A percentile compares a stretch with the other conserved stretches of the same genome.
These are phyloP conservation scores for Sternotherus odoratus DNA, from an alignment of 2,797 vertebrate genomes.

Conservation along the genomic window DNA sequence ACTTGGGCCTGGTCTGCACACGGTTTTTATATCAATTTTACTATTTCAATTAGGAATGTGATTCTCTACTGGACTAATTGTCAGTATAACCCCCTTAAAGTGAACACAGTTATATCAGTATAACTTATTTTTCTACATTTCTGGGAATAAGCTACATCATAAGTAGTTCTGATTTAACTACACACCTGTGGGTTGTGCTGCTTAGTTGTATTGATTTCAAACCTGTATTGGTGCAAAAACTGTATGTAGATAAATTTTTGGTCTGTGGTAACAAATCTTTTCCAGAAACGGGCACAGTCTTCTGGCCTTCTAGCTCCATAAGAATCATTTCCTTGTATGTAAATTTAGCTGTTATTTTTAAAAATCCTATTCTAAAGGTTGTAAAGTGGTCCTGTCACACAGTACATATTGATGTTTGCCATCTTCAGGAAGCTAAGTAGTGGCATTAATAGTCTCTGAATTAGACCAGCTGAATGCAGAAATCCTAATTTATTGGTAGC, in stretches of 20 bases:
- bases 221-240: background rate
- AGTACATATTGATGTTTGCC: background rate
- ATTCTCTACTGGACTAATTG: background rate
- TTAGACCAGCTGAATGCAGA: background rate
- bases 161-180: background rate
- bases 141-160: background rate
- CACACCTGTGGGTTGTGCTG: background rate
- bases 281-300: background rate
- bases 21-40: background rate
- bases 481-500: background rate
- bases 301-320: background rate
- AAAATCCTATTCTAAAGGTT: conserved; percentile 12
- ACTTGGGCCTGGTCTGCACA: background rate
- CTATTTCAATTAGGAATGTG: background rate
- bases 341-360: background rate
- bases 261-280: background rate
- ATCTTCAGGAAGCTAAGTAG: conserved; percentile 16
- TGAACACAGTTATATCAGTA: background rate
- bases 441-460: background rate
- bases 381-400: background rate
- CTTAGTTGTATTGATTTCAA: background rate
- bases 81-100: background rate
- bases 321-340: background rate
- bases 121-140: background rate
- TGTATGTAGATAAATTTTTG: background rate